Conservation (phyloP, 2,888 invertebrate genomes). For the Drymonia ruficornis region DNA sequence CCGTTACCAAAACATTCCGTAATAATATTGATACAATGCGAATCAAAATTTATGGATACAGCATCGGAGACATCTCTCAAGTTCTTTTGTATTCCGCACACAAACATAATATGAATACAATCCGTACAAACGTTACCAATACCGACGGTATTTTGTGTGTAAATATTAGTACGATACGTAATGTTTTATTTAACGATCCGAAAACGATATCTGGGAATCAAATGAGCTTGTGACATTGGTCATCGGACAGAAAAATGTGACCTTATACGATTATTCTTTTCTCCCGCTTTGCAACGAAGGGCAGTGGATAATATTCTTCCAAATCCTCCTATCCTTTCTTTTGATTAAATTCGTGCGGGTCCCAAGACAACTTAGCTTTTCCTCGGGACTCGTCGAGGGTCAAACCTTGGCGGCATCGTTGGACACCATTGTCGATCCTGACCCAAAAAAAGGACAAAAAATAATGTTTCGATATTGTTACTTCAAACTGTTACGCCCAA, state of each 20-base stretch:
- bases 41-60: constrained; percentile 10
- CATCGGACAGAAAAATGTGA: neutral
- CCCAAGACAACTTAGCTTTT: no score
- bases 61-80: neutral
- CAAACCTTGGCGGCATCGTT: no score
- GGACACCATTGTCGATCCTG: no score
- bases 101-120: constrained; percentile 21
- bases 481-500: no score
- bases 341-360: no score
- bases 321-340: no score
- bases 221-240: neutral
- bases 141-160: constrained; percentile 5
- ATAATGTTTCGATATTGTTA: no score
- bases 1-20: neutral
- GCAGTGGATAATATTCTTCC: no score
- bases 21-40: neutral
- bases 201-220: neutral
- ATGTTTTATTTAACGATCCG: neutral
- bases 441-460: no score
- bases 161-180: constrained; percentile 4
- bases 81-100: constrained; percentile 16
- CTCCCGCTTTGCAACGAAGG: no score
- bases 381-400: no score
- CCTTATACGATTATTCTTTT: no score
- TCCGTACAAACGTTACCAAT: constrained; percentile 11